phyloP scores from a whole-genome alignment of 2,113 vertebrate genomes.

The Oenanthe oenanthe region DNA sequence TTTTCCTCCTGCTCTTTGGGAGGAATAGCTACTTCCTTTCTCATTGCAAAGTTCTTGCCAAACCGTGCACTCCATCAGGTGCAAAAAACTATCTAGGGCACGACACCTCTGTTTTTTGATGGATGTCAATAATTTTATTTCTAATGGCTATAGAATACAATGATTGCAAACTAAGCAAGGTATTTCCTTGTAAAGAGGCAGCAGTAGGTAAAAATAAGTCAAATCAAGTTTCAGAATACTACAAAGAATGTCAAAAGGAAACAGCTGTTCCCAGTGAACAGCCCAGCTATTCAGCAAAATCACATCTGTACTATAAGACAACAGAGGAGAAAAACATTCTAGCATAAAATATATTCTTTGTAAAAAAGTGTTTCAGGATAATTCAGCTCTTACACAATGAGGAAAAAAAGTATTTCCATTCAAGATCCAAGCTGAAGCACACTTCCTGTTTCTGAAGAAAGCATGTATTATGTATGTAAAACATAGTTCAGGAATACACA shows the following conservation, averaged over 20 bases:
- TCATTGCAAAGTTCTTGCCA: neutral
- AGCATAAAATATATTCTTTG: neutral
- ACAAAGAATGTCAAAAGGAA: neutral
- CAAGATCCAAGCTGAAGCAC: neutral
- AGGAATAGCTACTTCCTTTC: neutral
- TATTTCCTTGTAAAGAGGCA: neutral
- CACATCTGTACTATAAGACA: neutral
- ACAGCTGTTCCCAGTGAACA: neutral
- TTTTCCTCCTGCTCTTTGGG: neutral
- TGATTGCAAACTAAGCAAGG: neutral
- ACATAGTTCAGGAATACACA: neutral
- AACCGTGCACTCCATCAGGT: neutral
- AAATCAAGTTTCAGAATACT: neutral
- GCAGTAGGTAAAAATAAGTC: neutral
- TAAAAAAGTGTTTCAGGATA: neutral
- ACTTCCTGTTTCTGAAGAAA: neutral
- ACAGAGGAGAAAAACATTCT: neutral
- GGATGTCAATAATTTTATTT: neutral
- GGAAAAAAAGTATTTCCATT: neutral
- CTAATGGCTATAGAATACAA: neutral
- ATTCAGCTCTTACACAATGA: neutral
- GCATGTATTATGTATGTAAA: neutral
- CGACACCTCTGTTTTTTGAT: neutral
- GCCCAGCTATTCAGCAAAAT: neutral
- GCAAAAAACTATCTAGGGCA: neutral